Percentiles rank a stretch among this genome's conserved stretches.
phyloP scores from a whole-genome alignment of 2,888 invertebrate genomes.

The Anagyrus pseudococci region DNA sequence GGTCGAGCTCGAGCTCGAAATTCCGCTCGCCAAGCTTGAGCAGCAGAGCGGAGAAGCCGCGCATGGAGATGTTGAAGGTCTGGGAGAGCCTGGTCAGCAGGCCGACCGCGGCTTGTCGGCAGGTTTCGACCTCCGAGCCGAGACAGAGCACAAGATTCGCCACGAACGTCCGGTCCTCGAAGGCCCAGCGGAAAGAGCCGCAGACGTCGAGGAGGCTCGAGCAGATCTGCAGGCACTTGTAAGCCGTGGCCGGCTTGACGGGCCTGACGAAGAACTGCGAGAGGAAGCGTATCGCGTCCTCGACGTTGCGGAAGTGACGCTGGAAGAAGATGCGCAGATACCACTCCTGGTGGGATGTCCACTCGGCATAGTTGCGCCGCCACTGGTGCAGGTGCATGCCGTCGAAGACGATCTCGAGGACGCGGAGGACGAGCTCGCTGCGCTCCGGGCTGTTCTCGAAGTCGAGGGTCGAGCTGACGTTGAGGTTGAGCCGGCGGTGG shows the following conservation, averaged over 20 bases:
- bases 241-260: slow-evolving; percentile 48
- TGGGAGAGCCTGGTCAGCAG: slow-evolving; percentile 63
- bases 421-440: slow-evolving; percentile 48
- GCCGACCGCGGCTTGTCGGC: slow-evolving; percentile 67
- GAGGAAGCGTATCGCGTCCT: slow-evolving; percentile 51
- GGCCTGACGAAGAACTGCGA: slow-evolving; percentile 54
- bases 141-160: slow-evolving; percentile 67
- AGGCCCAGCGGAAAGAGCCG: slow-evolving; percentile 51
- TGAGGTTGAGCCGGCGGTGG: slow-evolving; percentile 54
- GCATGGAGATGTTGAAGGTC: slow-evolving; percentile 57
- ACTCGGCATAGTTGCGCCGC: slow-evolving; percentile 27
- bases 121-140: slow-evolving; percentile 64
- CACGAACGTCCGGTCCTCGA: slow-evolving; percentile 56
- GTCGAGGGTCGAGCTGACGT: slow-evolving; percentile 48
- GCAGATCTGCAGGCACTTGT: slow-evolving; percentile 54
- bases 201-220: slow-evolving; percentile 57
- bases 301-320: slow-evolving; percentile 50
- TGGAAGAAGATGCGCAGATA: slow-evolving; percentile 57
- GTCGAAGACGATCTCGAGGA: slow-evolving; percentile 55
- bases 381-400: slow-evolving; percentile 43
- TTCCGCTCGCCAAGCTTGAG: slow-evolving; percentile 63
- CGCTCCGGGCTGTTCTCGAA: slow-evolving; percentile 50
- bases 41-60: slow-evolving; percentile 57
- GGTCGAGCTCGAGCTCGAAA: slow-evolving; percentile 71
- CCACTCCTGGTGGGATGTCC: slow-evolving; percentile 52